Conservation (phyloP, 2,797 vertebrate genomes). For the Sarcophilus harrisii region DNA sequence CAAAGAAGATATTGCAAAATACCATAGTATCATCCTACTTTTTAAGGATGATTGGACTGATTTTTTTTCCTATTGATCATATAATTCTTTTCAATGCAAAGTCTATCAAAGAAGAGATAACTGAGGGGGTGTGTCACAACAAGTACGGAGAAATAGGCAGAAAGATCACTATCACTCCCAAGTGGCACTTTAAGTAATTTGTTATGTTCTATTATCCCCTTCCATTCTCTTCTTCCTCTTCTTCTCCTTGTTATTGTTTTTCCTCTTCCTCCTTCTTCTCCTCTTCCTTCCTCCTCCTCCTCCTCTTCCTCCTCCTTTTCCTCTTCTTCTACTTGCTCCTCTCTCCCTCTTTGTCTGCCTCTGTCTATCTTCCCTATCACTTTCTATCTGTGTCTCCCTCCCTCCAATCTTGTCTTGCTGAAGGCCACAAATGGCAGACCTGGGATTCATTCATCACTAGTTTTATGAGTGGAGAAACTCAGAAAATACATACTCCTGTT, state of each 20-base stretch:
- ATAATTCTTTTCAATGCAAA: conserved; percentile 17
- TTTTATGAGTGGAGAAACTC: background rate
- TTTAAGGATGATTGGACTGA: conserved; percentile 8
- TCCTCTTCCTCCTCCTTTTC: background rate
- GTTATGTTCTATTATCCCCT: background rate
- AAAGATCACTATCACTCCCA: background rate
- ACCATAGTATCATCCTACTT: background rate
- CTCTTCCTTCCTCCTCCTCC: no score
- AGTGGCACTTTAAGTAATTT: background rate
- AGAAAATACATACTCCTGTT: background rate
- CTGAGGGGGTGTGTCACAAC: background rate
- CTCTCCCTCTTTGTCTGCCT: background rate
- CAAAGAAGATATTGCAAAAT: background rate
- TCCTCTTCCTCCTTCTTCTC: background rate
- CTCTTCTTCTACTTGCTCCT: no score
- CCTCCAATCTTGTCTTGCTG: background rate
- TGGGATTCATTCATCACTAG: background rate
- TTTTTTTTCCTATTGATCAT: background rate
- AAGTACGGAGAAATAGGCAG: background rate
- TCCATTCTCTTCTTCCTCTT: background rate
- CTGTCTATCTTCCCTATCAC: background rate
- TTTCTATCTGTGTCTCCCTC: background rate
- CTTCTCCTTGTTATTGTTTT: background rate
- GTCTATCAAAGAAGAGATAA: background rate
- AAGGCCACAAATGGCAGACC: background rate